Evolutionary conservation across 2,113 vertebrate species (phyloP), one percentile per base, ranked within the genome.

Genomic region (Melanerpes formicivorus): DNA sequence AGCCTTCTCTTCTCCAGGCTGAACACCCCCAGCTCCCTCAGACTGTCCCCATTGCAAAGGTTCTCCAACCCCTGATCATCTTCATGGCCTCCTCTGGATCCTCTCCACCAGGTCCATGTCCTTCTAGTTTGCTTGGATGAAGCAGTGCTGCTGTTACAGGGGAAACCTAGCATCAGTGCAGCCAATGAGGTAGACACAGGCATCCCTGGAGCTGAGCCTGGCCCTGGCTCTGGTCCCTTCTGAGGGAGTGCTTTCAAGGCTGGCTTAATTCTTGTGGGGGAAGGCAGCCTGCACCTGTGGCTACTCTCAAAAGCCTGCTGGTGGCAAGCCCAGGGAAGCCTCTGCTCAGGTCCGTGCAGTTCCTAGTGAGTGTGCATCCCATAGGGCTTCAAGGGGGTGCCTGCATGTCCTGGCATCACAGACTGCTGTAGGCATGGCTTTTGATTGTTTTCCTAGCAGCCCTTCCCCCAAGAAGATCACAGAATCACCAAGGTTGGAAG

Each of bases 151-250:
- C 13, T 59, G 18, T 44, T 81, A 23, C 0, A 3, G 10, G 22
- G 26, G 11, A 79, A 87, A 22, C 50, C 46, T 40, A n/a, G 34
- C 14, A 27, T 56, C 4, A 37, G 8, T 22, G 12, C 67, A 69
- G 37, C 40, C 0, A 1, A 1, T n/a, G 52, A 48, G 30, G 21
- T 37, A 75, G 65, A 25, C 3, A 48, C 2, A 30, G 30, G 50
- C 26, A 65, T 37, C 29, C 0, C 1, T 0, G 1, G 37, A 77
- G 14, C 14, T 64, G 27, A 73, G n/a, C n/a, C n/a, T 83, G 44
- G 16, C 30, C 66, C 18, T 3, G 14, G 30, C 21, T 65, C 48
- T 72, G 37, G 27, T 71, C 18, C 32, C 6, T 2, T 0, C 29
- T 58, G 34, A 46, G 27, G 25, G 27, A 59, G 4, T 9, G 7